Base-by-base conservation (phyloP, 2,888 invertebrate species). In the Lasioglossum leucozonium region DNA sequence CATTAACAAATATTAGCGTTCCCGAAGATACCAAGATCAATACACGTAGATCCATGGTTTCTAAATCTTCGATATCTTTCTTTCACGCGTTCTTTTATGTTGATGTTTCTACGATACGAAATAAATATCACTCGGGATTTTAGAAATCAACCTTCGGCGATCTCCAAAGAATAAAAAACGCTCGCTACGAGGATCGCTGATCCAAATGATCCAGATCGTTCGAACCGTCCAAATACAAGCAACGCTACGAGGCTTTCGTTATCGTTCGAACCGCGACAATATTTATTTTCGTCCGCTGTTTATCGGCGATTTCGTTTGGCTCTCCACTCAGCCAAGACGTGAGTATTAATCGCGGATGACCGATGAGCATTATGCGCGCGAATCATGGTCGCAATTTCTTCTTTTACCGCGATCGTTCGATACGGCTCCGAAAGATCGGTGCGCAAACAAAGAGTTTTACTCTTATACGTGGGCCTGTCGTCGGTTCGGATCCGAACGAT, bases 301-400 rank as follows among this genome's bases (percentile, higher is more conserved):
- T 51, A 51, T n/a, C 51, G 10, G n/a, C n/a, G 10, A 22, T n/a
- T 22, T 51, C 51, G 51, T 3, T 51, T n/a, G 51, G 3, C 22
- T n/a, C 22, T n/a, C 51, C 22, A n/a, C 10, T 51, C n/a, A 51
- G 47, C 47, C 18, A 22, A 47, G 22, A 51, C 22, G 8, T 8
- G 47, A 51, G 22, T 6, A 51, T 51, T 22, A n/a, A n/a, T 4
- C 67, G 42, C 22, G 42, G 75, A 77, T 62, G 55, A 82, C 69
- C 16, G 30, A 30, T 16, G 30, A n/a, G 55, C 65, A 72, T 26
- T 34, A 13, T n/a, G 58, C 44, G 42, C 10, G n/a, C 42, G 22
- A 51, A 22, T 51, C 22, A 13, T 26, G 58, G 55, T 51, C 13
- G 30, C 40, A 51, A 51, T 51, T 51, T 22, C 22, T 77, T 65